Conservation (phyloP, 1,140 invertebrate genomes). For the Drosophila sechellia region DNA sequence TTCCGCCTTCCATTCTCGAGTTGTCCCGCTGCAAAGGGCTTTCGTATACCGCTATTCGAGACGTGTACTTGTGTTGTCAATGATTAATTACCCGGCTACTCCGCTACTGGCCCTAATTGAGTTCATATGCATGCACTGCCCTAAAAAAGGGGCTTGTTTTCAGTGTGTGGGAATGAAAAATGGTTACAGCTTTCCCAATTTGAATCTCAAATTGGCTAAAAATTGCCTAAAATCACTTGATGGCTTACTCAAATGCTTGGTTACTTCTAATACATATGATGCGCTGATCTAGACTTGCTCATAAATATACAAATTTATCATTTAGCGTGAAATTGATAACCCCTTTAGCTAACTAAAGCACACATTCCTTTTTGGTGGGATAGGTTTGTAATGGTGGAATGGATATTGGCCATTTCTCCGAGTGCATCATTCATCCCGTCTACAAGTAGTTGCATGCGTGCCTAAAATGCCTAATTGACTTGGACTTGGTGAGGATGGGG, state of each 20-base stretch:
- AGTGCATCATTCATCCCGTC: constrained; percentile 12
- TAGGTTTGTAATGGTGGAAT: background rate
- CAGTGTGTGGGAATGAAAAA: background rate
- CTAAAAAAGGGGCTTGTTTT: background rate
- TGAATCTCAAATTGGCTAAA: no score
- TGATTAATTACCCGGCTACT: constrained; percentile 62
- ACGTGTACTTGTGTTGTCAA: constrained; percentile 41
- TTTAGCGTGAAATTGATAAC: no score
- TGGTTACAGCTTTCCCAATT: background rate
- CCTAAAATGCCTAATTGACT: constrained; percentile 78
- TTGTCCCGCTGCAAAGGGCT: constrained; percentile 34
- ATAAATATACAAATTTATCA: no score
- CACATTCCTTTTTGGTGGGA: background rate
- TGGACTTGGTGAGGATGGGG: constrained; percentile 24
- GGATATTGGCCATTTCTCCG: background rate
- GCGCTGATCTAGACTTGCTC: no score
- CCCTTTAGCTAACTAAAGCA: no score
- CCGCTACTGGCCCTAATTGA: constrained; percentile 66
- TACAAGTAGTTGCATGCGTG: constrained; percentile 78
- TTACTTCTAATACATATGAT: no score
- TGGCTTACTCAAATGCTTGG: no score
- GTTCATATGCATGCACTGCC: constrained; percentile 46
- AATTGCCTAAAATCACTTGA: no score
- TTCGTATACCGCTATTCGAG: constrained; percentile 40
- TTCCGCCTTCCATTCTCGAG: constrained; percentile 23